A percentile compares a stretch with the other conserved stretches of the same genome.
Conservation (phyloP, 1,140 invertebrate species). For the Metaphire vulgaris region DNA sequence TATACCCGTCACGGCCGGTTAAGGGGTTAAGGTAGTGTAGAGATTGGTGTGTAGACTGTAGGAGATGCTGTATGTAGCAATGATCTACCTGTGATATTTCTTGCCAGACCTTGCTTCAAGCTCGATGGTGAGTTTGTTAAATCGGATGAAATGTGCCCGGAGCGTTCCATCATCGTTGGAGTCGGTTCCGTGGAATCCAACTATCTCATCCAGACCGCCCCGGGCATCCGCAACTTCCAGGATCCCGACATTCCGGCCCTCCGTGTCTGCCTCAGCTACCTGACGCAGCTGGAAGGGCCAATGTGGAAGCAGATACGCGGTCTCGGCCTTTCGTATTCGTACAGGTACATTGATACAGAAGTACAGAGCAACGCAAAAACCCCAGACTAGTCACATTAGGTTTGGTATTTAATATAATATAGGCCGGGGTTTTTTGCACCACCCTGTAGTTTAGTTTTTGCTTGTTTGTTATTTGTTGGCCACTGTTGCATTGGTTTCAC, state of each 20-base stretch:
- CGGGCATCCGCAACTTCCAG: conserved; percentile 59
- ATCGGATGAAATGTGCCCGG: conserved; percentile 26
- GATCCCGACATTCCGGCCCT: conserved; percentile 66
- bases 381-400: too few species aligned
- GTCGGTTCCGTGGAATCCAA: conserved; percentile 74
- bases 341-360: conserved; percentile 53
- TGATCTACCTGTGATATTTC: too few species aligned
- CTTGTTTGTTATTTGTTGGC: too few species aligned
- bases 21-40: too few species aligned
- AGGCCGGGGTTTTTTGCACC: too few species aligned
- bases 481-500: too few species aligned
- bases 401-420: too few species aligned
- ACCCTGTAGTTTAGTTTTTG: too few species aligned
- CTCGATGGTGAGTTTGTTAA: conserved; percentile 32
- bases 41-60: too few species aligned
- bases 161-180: conserved; percentile 62
- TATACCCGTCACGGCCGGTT: too few species aligned
- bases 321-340: conserved; percentile 74
- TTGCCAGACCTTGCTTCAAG: conserved; percentile 32
- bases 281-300: conserved; percentile 80
- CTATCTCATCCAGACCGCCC: conserved; percentile 64
- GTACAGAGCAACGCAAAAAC: too few species aligned
- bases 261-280: conserved; percentile 73
- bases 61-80: too few species aligned
- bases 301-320: conserved; percentile 80